phyloP scores from a whole-genome alignment of 2,888 invertebrate genomes.

The Lydus trimaculatus region DNA sequence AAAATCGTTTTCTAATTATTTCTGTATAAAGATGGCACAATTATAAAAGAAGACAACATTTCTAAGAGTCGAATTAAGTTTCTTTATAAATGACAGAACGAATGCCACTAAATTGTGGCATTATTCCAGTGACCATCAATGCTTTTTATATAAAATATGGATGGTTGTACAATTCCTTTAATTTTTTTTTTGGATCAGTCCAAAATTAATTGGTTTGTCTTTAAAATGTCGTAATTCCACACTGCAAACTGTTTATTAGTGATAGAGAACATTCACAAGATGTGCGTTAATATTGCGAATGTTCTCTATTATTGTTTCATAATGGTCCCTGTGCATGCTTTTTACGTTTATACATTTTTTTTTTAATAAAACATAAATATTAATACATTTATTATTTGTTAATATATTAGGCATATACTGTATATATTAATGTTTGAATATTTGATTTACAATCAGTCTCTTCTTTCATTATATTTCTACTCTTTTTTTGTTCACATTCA shows the following conservation, averaged over 20 bases:
- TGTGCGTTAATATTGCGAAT: not conserved
- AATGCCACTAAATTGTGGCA: not conserved
- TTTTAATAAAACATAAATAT: conserved; percentile 13
- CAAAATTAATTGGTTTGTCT: not conserved
- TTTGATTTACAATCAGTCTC: conserved; percentile 40
- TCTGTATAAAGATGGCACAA: not conserved
- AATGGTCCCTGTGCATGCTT: conserved; percentile 27
- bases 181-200: conserved; percentile 18
- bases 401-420: conserved; percentile 11
- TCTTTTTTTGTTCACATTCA: conserved; percentile 18
- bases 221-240: conserved; percentile 5
- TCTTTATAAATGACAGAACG: not conserved
- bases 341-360: conserved; percentile 16
- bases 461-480: not conserved
- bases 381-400: not conserved
- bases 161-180: conserved; percentile 30
- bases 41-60: not conserved
- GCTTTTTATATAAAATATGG: conserved; percentile 25
- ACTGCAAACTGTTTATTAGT: not conserved
- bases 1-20: not conserved
- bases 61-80: not conserved
- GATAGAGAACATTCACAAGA: not conserved
- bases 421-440: conserved; percentile 24
- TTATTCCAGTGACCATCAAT: conserved; percentile 9
- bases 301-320: not conserved